Base-by-base conservation (phyloP, 2,888 invertebrate species). In the Subacronicta megacephala region DNA sequence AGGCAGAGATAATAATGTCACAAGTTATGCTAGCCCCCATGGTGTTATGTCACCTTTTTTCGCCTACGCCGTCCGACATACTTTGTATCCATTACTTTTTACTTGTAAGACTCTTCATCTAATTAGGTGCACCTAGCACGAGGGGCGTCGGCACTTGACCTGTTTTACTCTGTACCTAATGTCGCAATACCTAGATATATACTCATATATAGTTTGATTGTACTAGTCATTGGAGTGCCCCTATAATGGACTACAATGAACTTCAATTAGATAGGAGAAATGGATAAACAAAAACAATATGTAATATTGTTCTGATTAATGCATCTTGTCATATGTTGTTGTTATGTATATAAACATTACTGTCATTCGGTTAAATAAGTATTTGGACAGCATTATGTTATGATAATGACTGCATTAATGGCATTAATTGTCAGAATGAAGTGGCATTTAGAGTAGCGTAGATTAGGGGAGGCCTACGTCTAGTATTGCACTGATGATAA, bases 241-340 rank as follows among this genome's bases (percentile, higher is more conserved):
- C n/a, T 59, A 72, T 72, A 69, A 63, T 46, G 50, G 62, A 10
- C 10, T 57, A 72, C 59, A 69, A 54, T 61, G 62, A 59, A 69
- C 66, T 46, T 54, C 62, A 61, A 69, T 69, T 62, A 72, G 65
- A 62, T 67, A 61, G 38, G 40, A 18, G 15, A 57, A 58, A 46
- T 40, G 43, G 61, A 73, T 56, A 63, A 56, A 56, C 52, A 20
- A 62, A 59, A 59, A 51, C 54, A 63, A 61, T 44, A 29, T 52
- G 40, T 56, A 38, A 58, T 53, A 38, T 44, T 42, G 31, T 41
- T 60, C 50, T 47, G 47, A 54, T 59, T 54, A 46, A 50, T 31
- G 10, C 17, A 33, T 37, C 33, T 36, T 55, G 41, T 35, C 13
- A 33, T 37, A 40, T 47, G 55, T 47, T 44, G 35, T 16, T 42